Base-by-base conservation (phyloP, 2,888 invertebrate genomes). In the Agrochola macilenta region DNA sequence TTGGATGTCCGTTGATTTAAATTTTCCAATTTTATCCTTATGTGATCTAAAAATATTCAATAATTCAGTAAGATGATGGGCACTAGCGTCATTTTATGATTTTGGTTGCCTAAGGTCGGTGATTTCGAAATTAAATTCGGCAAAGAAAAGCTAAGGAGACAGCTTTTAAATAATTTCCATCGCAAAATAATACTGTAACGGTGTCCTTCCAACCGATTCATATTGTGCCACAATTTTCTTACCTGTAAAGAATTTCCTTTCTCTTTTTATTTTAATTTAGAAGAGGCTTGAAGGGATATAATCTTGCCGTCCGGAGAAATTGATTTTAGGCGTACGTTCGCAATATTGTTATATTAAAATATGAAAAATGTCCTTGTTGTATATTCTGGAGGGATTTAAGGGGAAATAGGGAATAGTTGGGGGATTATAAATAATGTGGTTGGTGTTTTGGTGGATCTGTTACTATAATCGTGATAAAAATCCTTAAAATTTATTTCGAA, bases 211-310 rank as follows among this genome's bases (percentile, higher is more conserved):
- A 69, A 57, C 64, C 71, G 63, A 79, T 82, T 82, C 77, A 75
- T 81, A 82, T 79, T 61, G 69, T 76, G 69, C 26, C 65, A 83
- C 65, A 81, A 75, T 78, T 58, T 76, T 79, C 73, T 39, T 84
- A 80, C 81, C 79, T 83, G 74, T 69, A 72, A 71, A 87, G 74
- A 81, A 78, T 74, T 82, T 64, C 60, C 54, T 78, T 78, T 79
- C 66, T 83, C 83, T 83, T 83, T 81, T 86, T 83, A 86, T 89
- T 89, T 88, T 87, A 83, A 88, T 88, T 89, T 89, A 88, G 88
- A 89, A 78, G 78, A 81, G 72, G 77, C 87, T 85, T 74, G 57
- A 79, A 77, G 76, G 72, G 65, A 76, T 73, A 80, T 86, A 88
- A 88, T 89, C 86, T 82, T 49, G 70, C 61, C 79, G 88, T 57